Evolutionary conservation across 2,888 invertebrate genomes (phyloP).

Genomic region (Epistrophe eligans): DNA sequence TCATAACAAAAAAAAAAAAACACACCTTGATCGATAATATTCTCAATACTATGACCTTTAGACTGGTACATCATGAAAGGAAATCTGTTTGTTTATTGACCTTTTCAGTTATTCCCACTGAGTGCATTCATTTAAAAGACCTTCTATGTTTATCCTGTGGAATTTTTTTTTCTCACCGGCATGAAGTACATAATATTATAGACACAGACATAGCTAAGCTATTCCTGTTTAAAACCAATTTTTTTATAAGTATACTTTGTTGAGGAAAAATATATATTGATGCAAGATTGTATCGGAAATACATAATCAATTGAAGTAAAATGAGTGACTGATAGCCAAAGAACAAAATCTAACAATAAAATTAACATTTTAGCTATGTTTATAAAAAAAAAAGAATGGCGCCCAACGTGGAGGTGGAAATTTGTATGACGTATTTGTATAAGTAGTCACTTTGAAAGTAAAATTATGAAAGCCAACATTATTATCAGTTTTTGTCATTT

Average conservation of each 20-base stretch:
- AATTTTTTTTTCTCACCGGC: not conserved
- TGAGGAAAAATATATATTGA: not conserved
- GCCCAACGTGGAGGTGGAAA: not conserved
- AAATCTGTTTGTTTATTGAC: slow-evolving; percentile 28
- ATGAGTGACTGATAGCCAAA: not conserved
- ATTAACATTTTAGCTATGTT: not conserved
- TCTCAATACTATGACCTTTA: slow-evolving; percentile 4
- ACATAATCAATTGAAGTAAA: no score
- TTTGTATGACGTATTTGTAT: no score
- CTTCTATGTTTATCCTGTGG: slow-evolving; percentile 2
- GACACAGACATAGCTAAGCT: not conserved
- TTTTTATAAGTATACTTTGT: not conserved
- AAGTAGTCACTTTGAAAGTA: not conserved
- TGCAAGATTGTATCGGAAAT: no score
- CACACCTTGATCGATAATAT: slow-evolving; percentile 37
- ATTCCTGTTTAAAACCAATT: not conserved
- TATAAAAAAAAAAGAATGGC: not conserved
- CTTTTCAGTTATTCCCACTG: slow-evolving; percentile 22
- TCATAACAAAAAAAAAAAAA: not conserved
- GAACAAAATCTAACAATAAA: not conserved
- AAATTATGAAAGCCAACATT: not conserved
- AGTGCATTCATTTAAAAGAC: not conserved
- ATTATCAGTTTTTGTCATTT: not conserved
- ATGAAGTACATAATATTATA: not conserved
- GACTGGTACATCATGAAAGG: not conserved